These are phyloP conservation scores for Meloidogyne exigua DNA, from an alignment of 1,140 invertebrate genomes.

Conservation along the genomic window DNA sequence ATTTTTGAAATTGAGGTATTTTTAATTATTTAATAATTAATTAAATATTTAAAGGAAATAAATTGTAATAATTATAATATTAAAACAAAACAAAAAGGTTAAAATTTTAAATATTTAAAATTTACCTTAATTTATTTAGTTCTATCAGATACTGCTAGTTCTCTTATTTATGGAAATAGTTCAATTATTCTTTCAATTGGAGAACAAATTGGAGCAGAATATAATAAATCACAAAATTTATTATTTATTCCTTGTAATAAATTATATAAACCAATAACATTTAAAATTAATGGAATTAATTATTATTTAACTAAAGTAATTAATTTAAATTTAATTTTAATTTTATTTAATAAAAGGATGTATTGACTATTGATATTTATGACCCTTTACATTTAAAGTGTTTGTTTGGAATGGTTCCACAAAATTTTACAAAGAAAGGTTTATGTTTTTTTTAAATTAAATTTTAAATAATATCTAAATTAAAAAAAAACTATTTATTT, in stretches of 20 bases:
- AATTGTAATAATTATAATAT: too few relatives aligned
- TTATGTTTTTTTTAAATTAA: background rate
- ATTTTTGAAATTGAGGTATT: constrained; percentile 28
- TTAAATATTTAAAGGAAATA: too few relatives aligned
- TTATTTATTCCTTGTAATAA: constrained; percentile 41
- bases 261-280: constrained; percentile 31
- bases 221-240: constrained; percentile 6
- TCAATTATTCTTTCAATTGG: constrained; percentile 35
- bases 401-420: constrained; percentile 21
- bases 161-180: constrained; percentile 41
- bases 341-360: constrained; percentile 17
- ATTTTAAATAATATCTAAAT: background rate
- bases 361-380: constrained; percentile 45
- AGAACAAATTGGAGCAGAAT: constrained; percentile 30
- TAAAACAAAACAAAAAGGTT: too few relatives aligned
- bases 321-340: background rate
- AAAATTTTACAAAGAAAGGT: constrained; percentile 2
- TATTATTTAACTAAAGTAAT: constrained; percentile 23
- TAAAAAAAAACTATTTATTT: background rate
- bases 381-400: constrained; percentile 23
- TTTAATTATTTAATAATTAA: background rate
- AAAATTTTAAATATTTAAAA: too few relatives aligned
- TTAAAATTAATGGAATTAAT: constrained; percentile 38
- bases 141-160: constrained; percentile 55
- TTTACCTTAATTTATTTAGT: too few relatives aligned